Percentiles rank a stretch among this genome's conserved stretches.
phyloP scores from a whole-genome alignment of 1,140 invertebrate species.

The Drosophila bipectinata region DNA sequence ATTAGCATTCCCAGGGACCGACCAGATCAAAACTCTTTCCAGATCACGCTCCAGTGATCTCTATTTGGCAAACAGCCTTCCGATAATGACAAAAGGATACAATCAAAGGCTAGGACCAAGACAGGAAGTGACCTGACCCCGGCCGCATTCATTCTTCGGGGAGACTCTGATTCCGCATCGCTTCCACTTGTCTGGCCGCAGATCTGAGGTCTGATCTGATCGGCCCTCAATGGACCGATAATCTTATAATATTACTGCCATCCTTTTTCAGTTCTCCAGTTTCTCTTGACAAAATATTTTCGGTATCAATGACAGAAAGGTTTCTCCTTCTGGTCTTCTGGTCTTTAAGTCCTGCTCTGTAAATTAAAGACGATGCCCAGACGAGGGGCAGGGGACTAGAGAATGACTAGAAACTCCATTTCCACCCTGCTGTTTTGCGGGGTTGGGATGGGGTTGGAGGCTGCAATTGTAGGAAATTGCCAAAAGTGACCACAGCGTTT shows the following conservation, averaged over 20 bases:
- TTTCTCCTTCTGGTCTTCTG: too few species aligned
- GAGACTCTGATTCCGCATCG: constrained; percentile 22
- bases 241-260: constrained; percentile 63
- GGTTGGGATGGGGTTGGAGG: constrained; percentile 39
- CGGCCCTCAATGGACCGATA: constrained; percentile 43
- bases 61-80: constrained; percentile 60
- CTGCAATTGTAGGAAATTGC: constrained; percentile 72
- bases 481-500: constrained; percentile 74
- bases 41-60: constrained; percentile 42
- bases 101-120: constrained; percentile 42
- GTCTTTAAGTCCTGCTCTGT: too few species aligned
- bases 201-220: constrained; percentile 44
- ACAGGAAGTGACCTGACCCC: constrained; percentile 32
- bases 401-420: background rate
- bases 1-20: constrained; percentile 2
- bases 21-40: constrained; percentile 51
- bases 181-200: constrained; percentile 76
- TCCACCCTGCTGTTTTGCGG: constrained; percentile 17
- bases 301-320: constrained; percentile 22
- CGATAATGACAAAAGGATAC: constrained; percentile 65
- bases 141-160: background rate
- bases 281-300: constrained; percentile 55
- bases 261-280: constrained; percentile 35
- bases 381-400: too few species aligned
- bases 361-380: too few species aligned